phyloP scores from a whole-genome alignment of 2,888 invertebrate species.

The Steinernema scapterisci region DNA sequence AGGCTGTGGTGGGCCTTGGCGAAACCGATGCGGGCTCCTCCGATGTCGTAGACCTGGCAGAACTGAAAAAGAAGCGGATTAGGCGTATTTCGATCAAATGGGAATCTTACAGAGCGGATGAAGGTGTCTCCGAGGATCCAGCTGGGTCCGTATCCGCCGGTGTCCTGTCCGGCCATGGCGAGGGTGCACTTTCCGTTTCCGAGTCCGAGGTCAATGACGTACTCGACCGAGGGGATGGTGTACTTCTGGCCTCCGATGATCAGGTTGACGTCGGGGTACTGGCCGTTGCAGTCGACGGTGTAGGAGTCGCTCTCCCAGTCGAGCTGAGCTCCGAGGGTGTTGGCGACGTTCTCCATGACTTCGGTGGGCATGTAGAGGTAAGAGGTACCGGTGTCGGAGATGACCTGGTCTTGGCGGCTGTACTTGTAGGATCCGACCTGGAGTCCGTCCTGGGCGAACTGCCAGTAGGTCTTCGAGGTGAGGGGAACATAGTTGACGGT shows the following conservation, averaged over 20 bases:
- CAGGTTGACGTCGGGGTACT: conserved; percentile 50
- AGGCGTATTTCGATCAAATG: neutral
- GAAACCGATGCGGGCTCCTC: neutral
- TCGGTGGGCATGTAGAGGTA: neutral
- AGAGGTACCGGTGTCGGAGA: conserved; percentile 60
- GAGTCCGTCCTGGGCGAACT: conserved; percentile 50
- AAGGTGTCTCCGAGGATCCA: conserved; percentile 20
- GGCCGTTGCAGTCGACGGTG: conserved; percentile 49
- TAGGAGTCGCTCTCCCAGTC: conserved; percentile 41
- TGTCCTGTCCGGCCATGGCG: conserved; percentile 42
- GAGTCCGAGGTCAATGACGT: conserved; percentile 57
- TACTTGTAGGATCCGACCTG: conserved; percentile 1
- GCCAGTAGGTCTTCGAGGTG: conserved; percentile 61
- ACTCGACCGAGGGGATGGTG: conserved; percentile 54
- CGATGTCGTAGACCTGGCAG: conserved; percentile 27
- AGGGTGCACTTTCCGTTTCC: conserved; percentile 49
- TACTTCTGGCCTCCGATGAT: conserved; percentile 53
- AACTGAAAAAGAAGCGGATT: neutral
- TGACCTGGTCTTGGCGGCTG: conserved; percentile 40
- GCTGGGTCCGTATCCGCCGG: neutral
- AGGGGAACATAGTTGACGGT: conserved; percentile 54
- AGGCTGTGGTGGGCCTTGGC: neutral
- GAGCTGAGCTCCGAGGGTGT: neutral
- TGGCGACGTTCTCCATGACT: neutral
- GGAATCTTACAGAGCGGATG: neutral